Base-by-base conservation (phyloP, 53 echinoderm and acorn worm species). In the Temnopleurus reevesii region DNA sequence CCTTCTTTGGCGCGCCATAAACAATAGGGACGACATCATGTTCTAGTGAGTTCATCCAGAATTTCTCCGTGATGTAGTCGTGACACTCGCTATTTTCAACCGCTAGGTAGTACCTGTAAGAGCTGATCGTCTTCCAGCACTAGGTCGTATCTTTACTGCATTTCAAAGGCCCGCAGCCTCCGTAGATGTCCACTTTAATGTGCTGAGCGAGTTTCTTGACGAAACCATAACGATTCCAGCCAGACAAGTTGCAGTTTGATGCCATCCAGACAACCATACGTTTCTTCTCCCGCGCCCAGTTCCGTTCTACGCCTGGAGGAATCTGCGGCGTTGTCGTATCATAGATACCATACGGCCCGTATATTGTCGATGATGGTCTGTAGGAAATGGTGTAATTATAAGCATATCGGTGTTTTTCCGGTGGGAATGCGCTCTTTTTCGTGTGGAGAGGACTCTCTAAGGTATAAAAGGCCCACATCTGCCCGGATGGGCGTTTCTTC, bases 11-110 rank as follows among this genome's bases (percentile, higher is more conserved):
- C 46, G 90, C 45, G 3, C 90, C 90, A 23, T 45, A 81, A 0
- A 90, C 90, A 13, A 90, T 27, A 38, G 90, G 90, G 35, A 90
- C 27, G 12, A 90, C 18, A 38, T 81, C 81, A 30, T 90, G 81
- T 23, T 45, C 45, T n/a, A 55, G 49, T 4, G 90, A 58, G n/a
- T 59, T 90, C 19, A 33, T 47, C 90, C 90, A 90, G 25, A 90
- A 53, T 28, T 58, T 90, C 26, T 90, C 81, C 56, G 90, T 57
- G 45, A 90, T 90, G 34, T 81, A 90, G 21, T 90, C 59, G 15
- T 49, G 55, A 53, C 90, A 90, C 44, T 53, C 55, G 24, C 81
- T 81, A 24, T 90, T 90, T 53, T 90, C 90, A 41, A 90, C 31
- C 4, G 90, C 90, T n/a, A 90, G 60, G 28, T 81, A 56, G 41